Conservation (phyloP, 1,140 invertebrate species). For the Reticulitermes speratus region DNA sequence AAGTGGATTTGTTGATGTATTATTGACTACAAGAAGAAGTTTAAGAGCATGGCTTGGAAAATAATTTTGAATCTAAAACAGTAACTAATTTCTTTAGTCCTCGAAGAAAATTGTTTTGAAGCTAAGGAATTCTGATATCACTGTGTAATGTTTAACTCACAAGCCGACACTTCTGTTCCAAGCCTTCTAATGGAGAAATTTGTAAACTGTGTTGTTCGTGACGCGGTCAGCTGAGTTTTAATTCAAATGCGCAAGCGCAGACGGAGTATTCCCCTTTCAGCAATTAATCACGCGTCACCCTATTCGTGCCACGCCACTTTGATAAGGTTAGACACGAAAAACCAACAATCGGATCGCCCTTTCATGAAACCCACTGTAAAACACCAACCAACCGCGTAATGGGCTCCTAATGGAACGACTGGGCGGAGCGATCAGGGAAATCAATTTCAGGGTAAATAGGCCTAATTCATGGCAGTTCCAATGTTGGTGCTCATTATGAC, state of each 20-base stretch:
- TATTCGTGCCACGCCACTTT: neutral
- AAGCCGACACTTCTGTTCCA: neutral
- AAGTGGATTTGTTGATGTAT: no score
- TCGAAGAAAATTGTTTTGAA: no score
- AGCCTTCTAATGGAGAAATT: neutral
- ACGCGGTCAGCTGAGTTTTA: slow-evolving; percentile 17
- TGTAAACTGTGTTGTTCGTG: neutral
- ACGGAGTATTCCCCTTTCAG: neutral
- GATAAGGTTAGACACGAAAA: slow-evolving; percentile 18
- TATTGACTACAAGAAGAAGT: no score
- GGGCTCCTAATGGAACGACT: neutral
- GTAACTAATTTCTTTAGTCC: no score
- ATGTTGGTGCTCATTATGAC: neutral
- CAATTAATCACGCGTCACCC: slow-evolving; percentile 4
- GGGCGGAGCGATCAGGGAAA: slow-evolving; percentile 6
- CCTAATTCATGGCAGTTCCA: neutral
- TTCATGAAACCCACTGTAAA: slow-evolving; percentile 16
- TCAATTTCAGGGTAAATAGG: slow-evolving; percentile 15
- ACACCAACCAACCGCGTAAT: slow-evolving; percentile 7
- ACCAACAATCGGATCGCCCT: slow-evolving; percentile 1
- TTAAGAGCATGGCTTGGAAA: no score
- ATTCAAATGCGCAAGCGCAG: neutral
- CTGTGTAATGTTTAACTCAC: neutral
- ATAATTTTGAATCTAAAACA: no score
- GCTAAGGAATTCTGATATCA: no score